Percentiles rank a stretch among this genome's conserved stretches.
Conservation (phyloP, 2,797 vertebrate species). For the Epinephelus malabaricus region DNA sequence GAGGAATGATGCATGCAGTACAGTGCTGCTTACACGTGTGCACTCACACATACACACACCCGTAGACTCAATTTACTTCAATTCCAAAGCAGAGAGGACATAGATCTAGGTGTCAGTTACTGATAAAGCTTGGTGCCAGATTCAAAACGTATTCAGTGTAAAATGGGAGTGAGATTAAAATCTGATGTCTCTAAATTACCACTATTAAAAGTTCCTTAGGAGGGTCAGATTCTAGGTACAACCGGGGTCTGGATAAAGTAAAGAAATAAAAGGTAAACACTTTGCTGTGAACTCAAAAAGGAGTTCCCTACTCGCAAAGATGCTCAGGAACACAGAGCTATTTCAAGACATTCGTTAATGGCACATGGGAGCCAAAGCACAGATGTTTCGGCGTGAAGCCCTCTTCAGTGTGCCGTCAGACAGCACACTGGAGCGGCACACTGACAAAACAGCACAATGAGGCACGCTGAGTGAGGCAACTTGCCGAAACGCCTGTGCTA, state of each 20-base stretch:
- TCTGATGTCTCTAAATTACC: conserved; percentile 24
- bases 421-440: conserved; percentile 50
- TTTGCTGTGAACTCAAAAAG: conserved; percentile 31
- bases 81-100: conserved; percentile 20
- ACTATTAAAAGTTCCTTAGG: background rate
- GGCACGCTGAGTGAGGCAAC: conserved; percentile 34
- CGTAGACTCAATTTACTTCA: conserved; percentile 18
- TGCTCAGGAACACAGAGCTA: conserved; percentile 22
- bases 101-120: conserved; percentile 10
- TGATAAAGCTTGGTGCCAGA: conserved; percentile 17
- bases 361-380: conserved; percentile 54
- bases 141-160: conserved; percentile 30
- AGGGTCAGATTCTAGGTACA: conserved; percentile 19
- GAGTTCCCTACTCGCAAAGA: conserved; percentile 29
- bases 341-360: conserved; percentile 56
- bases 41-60: conserved; percentile 8
- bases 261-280: conserved; percentile 1
- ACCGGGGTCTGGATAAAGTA: background rate
- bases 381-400: conserved; percentile 56
- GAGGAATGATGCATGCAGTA: conserved; percentile 38
- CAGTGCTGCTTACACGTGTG: conserved; percentile 26
- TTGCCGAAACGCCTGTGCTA: conserved; percentile 41
- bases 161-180: conserved; percentile 36
- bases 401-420: conserved; percentile 55
- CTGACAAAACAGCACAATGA: conserved; percentile 49